phyloP scores from a whole-genome alignment of 2,797 vertebrate genomes.

The Danio aesculapii region DNA sequence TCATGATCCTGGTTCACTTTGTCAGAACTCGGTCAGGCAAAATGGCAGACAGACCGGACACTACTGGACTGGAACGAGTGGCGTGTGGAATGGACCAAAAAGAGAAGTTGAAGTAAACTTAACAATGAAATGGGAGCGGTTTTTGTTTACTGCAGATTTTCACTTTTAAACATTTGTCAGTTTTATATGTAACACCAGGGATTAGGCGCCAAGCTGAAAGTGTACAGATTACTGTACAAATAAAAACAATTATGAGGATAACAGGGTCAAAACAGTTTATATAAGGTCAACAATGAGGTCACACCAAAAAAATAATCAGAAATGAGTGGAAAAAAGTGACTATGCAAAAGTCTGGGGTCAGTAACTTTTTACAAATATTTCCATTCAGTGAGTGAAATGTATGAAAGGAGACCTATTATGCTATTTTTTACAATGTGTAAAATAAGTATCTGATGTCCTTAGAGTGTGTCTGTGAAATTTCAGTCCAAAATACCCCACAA shows the following conservation, averaged over 20 bases:
- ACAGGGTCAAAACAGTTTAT: background rate
- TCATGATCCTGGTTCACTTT: background rate
- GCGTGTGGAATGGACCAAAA: conserved; percentile 86
- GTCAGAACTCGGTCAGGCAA: conserved; percentile 77
- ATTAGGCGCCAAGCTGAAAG: background rate
- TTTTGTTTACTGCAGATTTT: background rate
- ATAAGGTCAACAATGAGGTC: background rate
- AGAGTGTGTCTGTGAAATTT: too few relatives aligned
- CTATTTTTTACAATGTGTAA: too few relatives aligned
- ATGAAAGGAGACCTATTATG: too few relatives aligned
- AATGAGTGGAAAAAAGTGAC: too few relatives aligned
- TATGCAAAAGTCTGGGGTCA: background rate
- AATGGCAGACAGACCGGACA: conserved; percentile 84
- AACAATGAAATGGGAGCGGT: background rate
- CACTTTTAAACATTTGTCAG: background rate
- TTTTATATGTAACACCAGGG: background rate
- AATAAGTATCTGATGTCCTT: too few relatives aligned
- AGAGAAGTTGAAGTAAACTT: conserved; percentile 70
- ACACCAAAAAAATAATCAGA: background rate
- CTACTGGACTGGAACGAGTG: conserved; percentile 90
- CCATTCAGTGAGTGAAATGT: too few relatives aligned
- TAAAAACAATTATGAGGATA: conserved; percentile 15
- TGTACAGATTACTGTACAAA: background rate
- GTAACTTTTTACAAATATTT: too few relatives aligned
- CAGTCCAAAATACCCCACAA: too few relatives aligned